Evolutionary conservation across 1,140 invertebrate genomes (phyloP), one percentile per base, ranked within the genome.

Genomic region (Pristionchus pacificus): DNA sequence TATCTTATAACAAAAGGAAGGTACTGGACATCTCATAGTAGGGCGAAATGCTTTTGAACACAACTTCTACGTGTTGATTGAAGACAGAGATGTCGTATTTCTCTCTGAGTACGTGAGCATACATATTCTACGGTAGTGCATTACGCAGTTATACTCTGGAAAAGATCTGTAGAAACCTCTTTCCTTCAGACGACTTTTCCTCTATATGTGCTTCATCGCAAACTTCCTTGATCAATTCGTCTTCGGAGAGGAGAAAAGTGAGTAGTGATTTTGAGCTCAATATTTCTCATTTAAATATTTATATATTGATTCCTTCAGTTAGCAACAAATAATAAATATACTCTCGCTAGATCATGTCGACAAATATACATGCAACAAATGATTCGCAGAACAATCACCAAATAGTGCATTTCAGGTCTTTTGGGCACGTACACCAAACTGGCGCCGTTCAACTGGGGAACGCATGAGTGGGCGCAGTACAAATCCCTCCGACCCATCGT

Each of bases 401-500:
- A 32, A 65, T n/a, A 29, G 13, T 70, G 32, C 13, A 64, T 24
- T 68, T 58, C 66, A 74, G 71, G 63, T 33, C 65, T 76, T 1
- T 65, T 76, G 10, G 74, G 74, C 3, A 76, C 74, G 0, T 76
- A 76, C 32, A 77, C 74, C 1, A 61, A 68, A 31, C 25, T 76
- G 14, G 32, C 74, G 1, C 74, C 74, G 2, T 76, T 76, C 65
- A 74, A 75, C 14, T 76, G 74, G 74, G 68, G 70, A 24, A 61
- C 74, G 1, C 2, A 29, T 13, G 58, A 77, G 19, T 78, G 71
- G 60, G 77, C 77, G 2, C 55, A 59, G 15, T 78, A 78, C 59
- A 78, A 78, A 64, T 63, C 77, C 2, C 65, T 72, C 38, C 29
- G 77, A 15, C 77, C 77, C 13, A 79, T 78, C 60, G 69, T 69